These are phyloP conservation scores for Brenthis ino DNA, from an alignment of 2,888 invertebrate species.

Conservation along the genomic window DNA sequence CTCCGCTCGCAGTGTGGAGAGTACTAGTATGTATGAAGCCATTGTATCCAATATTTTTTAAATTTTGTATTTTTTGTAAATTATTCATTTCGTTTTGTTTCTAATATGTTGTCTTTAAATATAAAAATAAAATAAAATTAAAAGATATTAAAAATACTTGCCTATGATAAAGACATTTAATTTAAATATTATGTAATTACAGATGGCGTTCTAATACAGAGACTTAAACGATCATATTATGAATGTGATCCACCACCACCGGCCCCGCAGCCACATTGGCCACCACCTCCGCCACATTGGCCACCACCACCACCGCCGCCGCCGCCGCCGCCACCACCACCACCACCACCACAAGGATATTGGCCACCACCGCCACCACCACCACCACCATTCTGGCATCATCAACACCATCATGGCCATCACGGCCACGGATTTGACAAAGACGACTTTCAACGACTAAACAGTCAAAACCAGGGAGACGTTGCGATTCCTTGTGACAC, in stretches of 20 bases:
- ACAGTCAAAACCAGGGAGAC: not conserved
- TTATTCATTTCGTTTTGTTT: too few relatives aligned
- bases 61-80: too few relatives aligned
- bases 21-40: constrained; percentile 3
- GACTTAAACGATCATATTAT: constrained; percentile 60
- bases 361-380: not conserved
- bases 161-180: too few relatives aligned
- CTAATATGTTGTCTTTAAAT: too few relatives aligned
- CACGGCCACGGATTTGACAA: constrained; percentile 17
- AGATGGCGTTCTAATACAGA: constrained; percentile 49
- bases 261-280: constrained; percentile 38
- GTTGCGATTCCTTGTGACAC: constrained; percentile 27
- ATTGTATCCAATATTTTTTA: not conserved
- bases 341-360: constrained; percentile 31
- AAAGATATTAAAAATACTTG: too few relatives aligned
- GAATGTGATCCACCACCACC: constrained; percentile 44
- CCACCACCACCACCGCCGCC: constrained; percentile 46
- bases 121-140: too few relatives aligned
- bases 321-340: constrained; percentile 33
- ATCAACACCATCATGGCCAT: not conserved
- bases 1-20: constrained; percentile 10
- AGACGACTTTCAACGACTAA: not conserved
- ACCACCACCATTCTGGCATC: not conserved
- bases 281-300: constrained; percentile 44
- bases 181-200: constrained; percentile 31